These are phyloP conservation scores for Chaetodon trifascialis DNA, from an alignment of 2,113 vertebrate species.

Conservation along the genomic window DNA sequence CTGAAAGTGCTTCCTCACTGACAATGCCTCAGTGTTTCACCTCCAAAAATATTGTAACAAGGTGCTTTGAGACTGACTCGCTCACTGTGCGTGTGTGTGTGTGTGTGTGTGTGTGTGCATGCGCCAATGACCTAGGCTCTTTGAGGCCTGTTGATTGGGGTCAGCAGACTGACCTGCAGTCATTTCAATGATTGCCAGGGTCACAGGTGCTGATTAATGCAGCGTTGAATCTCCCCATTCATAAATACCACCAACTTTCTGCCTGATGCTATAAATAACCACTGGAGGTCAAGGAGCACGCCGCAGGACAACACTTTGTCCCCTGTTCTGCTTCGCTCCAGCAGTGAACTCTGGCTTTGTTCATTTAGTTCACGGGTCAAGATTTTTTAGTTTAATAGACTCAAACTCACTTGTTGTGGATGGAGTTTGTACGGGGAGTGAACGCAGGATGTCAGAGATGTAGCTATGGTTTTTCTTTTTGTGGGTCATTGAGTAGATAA, in stretches of 20 bases:
- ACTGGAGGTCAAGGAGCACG: constrained; percentile 22
- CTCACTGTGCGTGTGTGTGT: neutral
- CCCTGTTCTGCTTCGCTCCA: constrained; percentile 42
- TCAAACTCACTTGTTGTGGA: neutral
- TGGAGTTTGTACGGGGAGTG: neutral
- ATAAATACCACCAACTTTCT: neutral
- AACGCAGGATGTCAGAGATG: neutral
- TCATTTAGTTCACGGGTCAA: constrained; percentile 17
- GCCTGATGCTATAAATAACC: constrained; percentile 40
- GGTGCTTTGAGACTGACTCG: constrained; percentile 4
- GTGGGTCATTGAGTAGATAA: neutral
- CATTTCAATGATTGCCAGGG: constrained; percentile 54
- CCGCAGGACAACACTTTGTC: constrained; percentile 38
- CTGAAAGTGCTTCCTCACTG: neutral
- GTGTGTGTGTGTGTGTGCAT: neutral
- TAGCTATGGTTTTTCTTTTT: neutral
- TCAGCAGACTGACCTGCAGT: constrained; percentile 55
- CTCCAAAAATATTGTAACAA: neutral
- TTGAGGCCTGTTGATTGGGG: constrained; percentile 48
- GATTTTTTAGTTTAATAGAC: neutral
- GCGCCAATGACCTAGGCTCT: neutral
- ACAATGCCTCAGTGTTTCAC: constrained; percentile 28
- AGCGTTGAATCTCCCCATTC: constrained; percentile 60
- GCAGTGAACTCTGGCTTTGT: constrained; percentile 39
- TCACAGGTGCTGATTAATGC: constrained; percentile 52